Base-by-base conservation (phyloP, 2,888 invertebrate species). In the Drosophila demipolita region DNA sequence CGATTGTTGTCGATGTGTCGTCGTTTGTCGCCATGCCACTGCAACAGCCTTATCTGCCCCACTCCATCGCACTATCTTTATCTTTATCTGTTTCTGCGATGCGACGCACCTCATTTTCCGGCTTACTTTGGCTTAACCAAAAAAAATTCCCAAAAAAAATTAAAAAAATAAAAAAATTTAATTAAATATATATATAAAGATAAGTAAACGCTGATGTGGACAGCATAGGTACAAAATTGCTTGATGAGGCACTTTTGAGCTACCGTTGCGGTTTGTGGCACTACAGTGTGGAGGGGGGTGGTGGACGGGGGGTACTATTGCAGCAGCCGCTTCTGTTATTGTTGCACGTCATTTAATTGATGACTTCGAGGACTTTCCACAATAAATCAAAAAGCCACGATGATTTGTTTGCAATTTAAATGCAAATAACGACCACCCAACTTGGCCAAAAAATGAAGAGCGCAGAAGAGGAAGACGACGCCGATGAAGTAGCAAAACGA, bases 391-490 rank as follows among this genome's bases (percentile, higher is more conserved):
- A 81, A 75, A 50, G 58, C 65, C 73, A 64, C 61, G 55, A 89
- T 85, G 83, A 87, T 89, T 87, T 87, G 88, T 87, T 88, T 78
- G 90, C 90, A 87, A 87, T 87, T 89, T 87, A 89, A 89, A 87
- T 87, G 87, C 89, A 87, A 87, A 87, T 87, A 83, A 35, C 82
- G 87, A 87, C 87, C 87, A 87, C 87, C 87, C 87, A 78, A 62
- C 38, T 38, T 49, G 49, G 60, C 50, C 59, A 49, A 45, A 26
- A 54, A 23, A 15, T 35, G 23, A 40, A 15, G 7, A 20, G 3
- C n/a, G 15, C n/a, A 48, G 40, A 50, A 38, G 48, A 42, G 20
- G 49, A 29, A 29, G 35, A 45, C 12, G 57, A 4, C 8, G 42
- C 9, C 12, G 36, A 20, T 26, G 29, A 11, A 3, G 26, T n/a